These are phyloP conservation scores for Tympanuchus pallidicinctus DNA, from an alignment of 2,113 vertebrate genomes.

Conservation along the genomic window DNA sequence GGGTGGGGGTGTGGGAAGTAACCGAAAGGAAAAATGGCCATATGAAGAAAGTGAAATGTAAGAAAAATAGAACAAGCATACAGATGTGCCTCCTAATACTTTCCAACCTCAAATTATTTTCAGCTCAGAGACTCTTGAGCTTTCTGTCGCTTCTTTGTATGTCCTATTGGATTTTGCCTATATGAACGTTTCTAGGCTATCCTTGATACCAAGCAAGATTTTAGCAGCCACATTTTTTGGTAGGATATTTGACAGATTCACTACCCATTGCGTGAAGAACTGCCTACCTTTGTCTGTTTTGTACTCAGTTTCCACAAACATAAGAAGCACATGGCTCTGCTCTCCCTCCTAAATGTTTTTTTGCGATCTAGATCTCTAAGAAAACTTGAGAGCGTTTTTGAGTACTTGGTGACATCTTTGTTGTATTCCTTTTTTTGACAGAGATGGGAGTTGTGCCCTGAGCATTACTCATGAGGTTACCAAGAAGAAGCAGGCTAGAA, in stretches of 20 bases:
- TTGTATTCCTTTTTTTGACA: background rate
- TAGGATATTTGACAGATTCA: constrained; percentile 26
- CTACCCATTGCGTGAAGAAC: constrained; percentile 39
- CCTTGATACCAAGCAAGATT: constrained; percentile 8
- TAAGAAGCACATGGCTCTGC: constrained; percentile 12
- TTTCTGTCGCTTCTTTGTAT: constrained; percentile 43
- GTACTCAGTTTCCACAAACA: constrained; percentile 26
- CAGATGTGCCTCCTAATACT: background rate
- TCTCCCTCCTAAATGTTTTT: constrained; percentile 1
- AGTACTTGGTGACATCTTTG: background rate
- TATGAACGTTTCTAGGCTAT: constrained; percentile 39
- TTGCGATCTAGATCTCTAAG: constrained; percentile 19
- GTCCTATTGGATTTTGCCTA: background rate
- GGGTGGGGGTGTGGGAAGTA: background rate
- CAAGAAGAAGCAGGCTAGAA: background rate
- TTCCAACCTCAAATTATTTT: constrained; percentile 39
- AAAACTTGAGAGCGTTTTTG: constrained; percentile 5
- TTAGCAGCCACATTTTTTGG: constrained; percentile 47
- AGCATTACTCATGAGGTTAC: background rate
- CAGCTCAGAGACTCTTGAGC: background rate
- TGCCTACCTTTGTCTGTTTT: constrained; percentile 52
- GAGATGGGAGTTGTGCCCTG: constrained; percentile 8
- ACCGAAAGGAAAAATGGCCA: background rate
- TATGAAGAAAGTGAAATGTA: background rate
- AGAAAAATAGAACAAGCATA: background rate